Conservation (phyloP, 2,113 vertebrate genomes). For the Caracal caracal region DNA sequence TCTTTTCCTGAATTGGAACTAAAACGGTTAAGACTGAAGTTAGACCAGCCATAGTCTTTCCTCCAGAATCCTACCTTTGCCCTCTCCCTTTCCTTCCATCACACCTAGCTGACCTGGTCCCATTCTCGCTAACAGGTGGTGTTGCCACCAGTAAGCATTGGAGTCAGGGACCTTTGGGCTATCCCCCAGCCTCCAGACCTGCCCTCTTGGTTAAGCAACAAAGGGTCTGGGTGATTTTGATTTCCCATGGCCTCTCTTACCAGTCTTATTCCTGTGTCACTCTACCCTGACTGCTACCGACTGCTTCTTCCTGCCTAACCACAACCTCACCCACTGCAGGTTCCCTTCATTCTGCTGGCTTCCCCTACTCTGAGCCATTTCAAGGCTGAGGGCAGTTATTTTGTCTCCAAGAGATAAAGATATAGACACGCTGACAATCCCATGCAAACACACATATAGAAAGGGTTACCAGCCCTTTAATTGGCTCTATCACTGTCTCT, state of each 20-base stretch:
- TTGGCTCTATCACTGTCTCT: conserved; percentile 30
- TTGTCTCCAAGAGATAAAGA: conserved; percentile 69
- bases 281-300: conserved; percentile 38
- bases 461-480: conserved; percentile 52
- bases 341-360: conserved; percentile 60
- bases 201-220: not conserved
- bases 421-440: conserved; percentile 8
- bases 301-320: conserved; percentile 72
- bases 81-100: not conserved
- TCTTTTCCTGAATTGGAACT: conserved; percentile 14
- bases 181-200: not conserved
- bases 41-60: not conserved
- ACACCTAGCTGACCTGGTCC: not conserved
- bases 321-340: conserved; percentile 65
- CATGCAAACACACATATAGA: not conserved
- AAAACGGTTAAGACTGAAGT: conserved; percentile 17
- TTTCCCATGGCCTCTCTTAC: conserved; percentile 57
- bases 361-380: conserved; percentile 48
- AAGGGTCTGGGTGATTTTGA: not conserved
- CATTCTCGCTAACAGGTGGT: not conserved
- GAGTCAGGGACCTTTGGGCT: not conserved
- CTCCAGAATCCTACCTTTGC: conserved; percentile 20
- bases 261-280: conserved; percentile 48
- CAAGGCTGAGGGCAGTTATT: conserved; percentile 68
- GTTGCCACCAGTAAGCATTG: not conserved